phyloP scores from a whole-genome alignment of 2,797 vertebrate species.

The Hephaestus fuliginosus region DNA sequence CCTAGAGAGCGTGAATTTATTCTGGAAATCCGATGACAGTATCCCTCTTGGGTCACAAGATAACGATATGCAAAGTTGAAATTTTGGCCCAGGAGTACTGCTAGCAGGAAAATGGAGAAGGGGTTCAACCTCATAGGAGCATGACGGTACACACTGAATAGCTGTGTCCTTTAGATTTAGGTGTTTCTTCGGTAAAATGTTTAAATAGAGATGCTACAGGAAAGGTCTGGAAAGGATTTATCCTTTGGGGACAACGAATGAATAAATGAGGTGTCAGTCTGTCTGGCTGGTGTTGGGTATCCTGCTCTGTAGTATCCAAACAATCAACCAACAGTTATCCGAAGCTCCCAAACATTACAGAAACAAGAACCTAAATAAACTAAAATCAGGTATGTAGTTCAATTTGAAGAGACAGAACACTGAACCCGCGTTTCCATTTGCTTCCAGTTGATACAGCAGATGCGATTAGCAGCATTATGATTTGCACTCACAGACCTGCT shows the following conservation, averaged over 20 bases:
- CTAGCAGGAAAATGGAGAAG: background rate
- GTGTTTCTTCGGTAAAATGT: background rate
- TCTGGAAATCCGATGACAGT: background rate
- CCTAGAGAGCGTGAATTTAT: background rate
- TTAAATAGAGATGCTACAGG: background rate
- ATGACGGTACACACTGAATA: background rate
- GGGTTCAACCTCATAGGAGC: constrained; percentile 2
- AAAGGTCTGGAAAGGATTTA: background rate
- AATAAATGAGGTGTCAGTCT: background rate
- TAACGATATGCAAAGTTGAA: background rate
- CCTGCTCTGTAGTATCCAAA: background rate
- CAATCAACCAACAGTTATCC: background rate
- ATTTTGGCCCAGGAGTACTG: background rate
- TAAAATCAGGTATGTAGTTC: background rate
- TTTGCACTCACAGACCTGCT: constrained; percentile 35
- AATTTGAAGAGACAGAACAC: background rate
- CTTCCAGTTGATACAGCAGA: constrained; percentile 29
- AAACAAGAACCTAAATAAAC: constrained; percentile 6
- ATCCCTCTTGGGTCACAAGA: background rate
- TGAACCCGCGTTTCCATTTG: constrained; percentile 10
- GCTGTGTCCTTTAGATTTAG: background rate
- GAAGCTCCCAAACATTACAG: background rate
- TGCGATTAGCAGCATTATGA: constrained; percentile 56
- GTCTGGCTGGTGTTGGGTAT: background rate
- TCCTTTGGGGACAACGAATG: background rate